Evolutionary conservation across 92 coral and sea anemone species (phyloP), one percentile per base, ranked within the genome.

Genomic region (Parazoanthus darwini): DNA sequence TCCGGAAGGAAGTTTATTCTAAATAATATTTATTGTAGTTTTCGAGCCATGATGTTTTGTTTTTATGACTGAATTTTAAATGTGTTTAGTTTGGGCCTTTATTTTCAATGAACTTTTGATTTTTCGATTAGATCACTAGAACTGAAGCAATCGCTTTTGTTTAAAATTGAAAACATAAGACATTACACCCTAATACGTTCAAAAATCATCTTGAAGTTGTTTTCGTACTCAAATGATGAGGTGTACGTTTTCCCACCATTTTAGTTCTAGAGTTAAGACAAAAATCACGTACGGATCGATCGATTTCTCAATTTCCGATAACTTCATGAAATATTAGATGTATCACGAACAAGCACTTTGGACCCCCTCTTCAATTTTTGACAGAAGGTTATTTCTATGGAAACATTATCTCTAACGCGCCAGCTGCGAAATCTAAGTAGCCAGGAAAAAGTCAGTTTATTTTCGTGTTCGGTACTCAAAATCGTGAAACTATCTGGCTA

Each of bases 361-460:
- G 35, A 5, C 18, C 18, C 18, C 35, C 43, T 59, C 46, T 56
- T 81, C 26, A 35, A 58, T 33, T 63, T 81, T 63, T 81, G 44
- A 59, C 71, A 36, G 72, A 33, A 81, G 39, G 39, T 63, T 59
- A 59, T 81, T 66, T 63, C 85, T 81, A 81, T 36, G 74, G 85
- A 63, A 81, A 81, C 85, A 37, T 81, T 81, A 81, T 81, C 85
- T 81, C 35, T 63, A 81, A 81, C 51, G 74, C 20, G 74, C 85
- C 85, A 81, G 85, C 85, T 81, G 82, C 82, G 23, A 79, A 79
- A 46, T 50, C 36, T 33, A 23, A 78, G 85, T 36, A 50, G 63
- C 38, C 15, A 33, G 51, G 36, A 58, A 75, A 80, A 51, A 81
- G 14, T 81, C 51, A 37, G 18, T 35, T 81, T 65, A 65, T 37